Base-by-base conservation (phyloP, 2,113 vertebrate species). In the Sylvietta virens region DNA sequence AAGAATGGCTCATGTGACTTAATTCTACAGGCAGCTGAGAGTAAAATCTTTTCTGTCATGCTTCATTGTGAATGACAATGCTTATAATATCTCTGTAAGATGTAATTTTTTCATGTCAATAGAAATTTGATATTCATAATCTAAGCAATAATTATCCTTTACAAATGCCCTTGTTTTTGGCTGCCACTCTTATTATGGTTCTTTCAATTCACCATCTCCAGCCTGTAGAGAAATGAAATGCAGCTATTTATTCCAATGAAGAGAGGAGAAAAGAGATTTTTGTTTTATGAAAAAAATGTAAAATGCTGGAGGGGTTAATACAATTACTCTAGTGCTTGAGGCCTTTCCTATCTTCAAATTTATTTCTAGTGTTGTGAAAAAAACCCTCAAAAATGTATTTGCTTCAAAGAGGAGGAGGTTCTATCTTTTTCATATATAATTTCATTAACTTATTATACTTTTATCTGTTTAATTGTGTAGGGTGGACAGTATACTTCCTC, bases 111-210 rank as follows among this genome's bases (percentile, higher is more conserved):
- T 89, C 88, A 74, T 66, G 79, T 94, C 95, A 90, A 90, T 95
- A 86, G 89, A 89, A 96, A 95, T 85, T 92, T 93, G 71, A 96
- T 95, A 96, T 92, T 92, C 95, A 95, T 95, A 97, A 96, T 92
- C 73, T 72, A 94, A 96, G 93, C 72, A 95, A 85, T 92, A 95
- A 95, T 81, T 90, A 94, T 86, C 90, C 73, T 97, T 92, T 92
- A 64, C 96, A 94, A 96, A 91, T 92, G 73, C 33, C 30, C 39
- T 91, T 97, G 79, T 11, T 96, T 97, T 93, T 91, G 72, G 40
- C 71, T 95, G 81, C 81, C 60, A 82, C 39, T 90, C 84, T 97
- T 84, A 89, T 96, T 94, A 94, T 7, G 58, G 16, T 23, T 92
- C 31, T 92, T 97, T 96, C 79, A 94, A 86, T 95, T 81, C 57